A percentile compares a stretch with the other conserved stretches of the same genome.
These are phyloP conservation scores for Astyanax mexicanus DNA, from an alignment of 2,797 vertebrate genomes.

Conservation along the genomic window DNA sequence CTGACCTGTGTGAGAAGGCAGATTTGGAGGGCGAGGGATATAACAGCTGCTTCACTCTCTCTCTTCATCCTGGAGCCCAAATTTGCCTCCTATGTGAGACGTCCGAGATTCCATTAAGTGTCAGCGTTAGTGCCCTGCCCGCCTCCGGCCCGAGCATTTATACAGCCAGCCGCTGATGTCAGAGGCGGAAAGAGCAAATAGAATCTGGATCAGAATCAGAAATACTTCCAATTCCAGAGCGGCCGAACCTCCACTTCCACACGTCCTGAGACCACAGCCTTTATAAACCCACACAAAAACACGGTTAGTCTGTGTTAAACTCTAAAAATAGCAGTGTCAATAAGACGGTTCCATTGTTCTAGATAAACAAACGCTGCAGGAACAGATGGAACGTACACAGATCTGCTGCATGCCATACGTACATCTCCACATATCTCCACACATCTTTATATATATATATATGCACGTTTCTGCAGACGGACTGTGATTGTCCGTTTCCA, in stretches of 20 bases:
- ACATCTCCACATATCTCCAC: background rate
- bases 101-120: conserved; percentile 16
- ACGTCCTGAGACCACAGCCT: background rate
- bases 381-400: too few species aligned
- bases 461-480: too few species aligned
- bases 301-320: background rate
- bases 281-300: too few species aligned
- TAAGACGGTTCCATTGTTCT: background rate
- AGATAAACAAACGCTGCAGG: too few species aligned
- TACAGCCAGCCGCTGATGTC: conserved; percentile 57
- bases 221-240: conserved; percentile 23
- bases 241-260: conserved; percentile 1
- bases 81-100: conserved; percentile 10
- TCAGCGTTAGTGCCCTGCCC: conserved; percentile 19
- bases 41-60: conserved; percentile 6
- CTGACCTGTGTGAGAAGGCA: conserved; percentile 33
- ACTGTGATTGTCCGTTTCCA: too few species aligned
- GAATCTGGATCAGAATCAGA: conserved; percentile 25
- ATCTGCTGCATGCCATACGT: background rate
- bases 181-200: conserved; percentile 33
- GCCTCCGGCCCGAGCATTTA: conserved; percentile 44
- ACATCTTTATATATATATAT: background rate
- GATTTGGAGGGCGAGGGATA: conserved; percentile 28
- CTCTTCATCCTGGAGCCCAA: conserved; percentile 26
- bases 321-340: too few species aligned